Base-by-base conservation (phyloP, 2,888 invertebrate species). In the Tryphoninae sp. region DNA sequence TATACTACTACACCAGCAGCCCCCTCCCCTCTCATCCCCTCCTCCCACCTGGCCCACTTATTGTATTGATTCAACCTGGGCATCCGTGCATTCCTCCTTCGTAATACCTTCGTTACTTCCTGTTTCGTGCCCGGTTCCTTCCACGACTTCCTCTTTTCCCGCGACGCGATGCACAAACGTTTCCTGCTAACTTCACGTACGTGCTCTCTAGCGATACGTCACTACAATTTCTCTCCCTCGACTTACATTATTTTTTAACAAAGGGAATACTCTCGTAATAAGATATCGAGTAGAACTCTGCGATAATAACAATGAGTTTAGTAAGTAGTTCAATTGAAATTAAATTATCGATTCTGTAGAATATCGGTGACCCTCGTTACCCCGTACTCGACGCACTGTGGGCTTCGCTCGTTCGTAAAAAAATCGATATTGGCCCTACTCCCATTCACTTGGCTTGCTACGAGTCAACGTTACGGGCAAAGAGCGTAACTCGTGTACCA, bases 41-140 rank as follows among this genome's bases (percentile, higher is more conserved):
- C 33, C 76, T 68, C 89, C 90, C 89, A 89, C 90, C 90, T 90
- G 89, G 87, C 88, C 89, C 89, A 89, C 91, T 91, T 90, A 90
- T 90, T 88, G 90, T 91, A 91, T 91, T 91, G 91, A 91, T 91
- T 91, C 90, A 91, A 90, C 89, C 88, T 88, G 87, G 87, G 86
- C 81, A 72, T 73, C 76, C 81, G 62, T 69, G 80, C 78, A 64
- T 78, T 78, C 58, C 65, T 74, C 69, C 67, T 79, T 45, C 61
- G 77, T 74, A 33, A 33, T 33, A 75, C 71, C 72, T 79, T 73
- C 79, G 61, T 69, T 53, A 80, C 79, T 80, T 83, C 81, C 80
- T 81, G 72, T 67, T 81, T 81, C 74, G 77, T 61, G 74, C 78
- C 68, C 68, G 76, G 76, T 83, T 84, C 83, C 81, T 84, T 81